Percentiles rank a stretch among this genome's conserved stretches.
phyloP scores from a whole-genome alignment of 35 echinoderm and acorn worm species.

The Apostichopus japonicus region DNA sequence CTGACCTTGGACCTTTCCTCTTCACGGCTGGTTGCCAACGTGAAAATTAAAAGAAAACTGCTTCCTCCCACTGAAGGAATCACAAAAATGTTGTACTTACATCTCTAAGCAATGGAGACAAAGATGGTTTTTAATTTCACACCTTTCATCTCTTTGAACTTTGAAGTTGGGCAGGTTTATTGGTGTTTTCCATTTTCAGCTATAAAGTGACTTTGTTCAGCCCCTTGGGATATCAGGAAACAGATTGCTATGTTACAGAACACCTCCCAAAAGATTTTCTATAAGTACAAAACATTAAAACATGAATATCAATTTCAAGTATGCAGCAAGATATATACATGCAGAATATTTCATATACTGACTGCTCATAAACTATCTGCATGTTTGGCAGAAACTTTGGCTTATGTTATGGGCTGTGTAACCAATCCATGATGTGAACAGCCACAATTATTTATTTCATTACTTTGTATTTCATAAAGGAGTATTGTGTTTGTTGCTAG shows the following conservation, averaged over 20 bases:
- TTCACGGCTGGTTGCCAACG: background rate
- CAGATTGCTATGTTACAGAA: background rate
- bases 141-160: background rate
- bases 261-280: background rate
- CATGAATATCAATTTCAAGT: too few relatives aligned
- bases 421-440: too few relatives aligned
- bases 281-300: too few relatives aligned
- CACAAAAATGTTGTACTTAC: slow-evolving; percentile 25
- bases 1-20: background rate
- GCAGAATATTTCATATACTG: too few relatives aligned
- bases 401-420: too few relatives aligned
- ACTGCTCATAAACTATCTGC: too few relatives aligned
- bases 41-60: background rate
- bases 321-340: too few relatives aligned
- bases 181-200: background rate
- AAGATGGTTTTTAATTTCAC: slow-evolving; percentile 1
- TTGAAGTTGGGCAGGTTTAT: slow-evolving; percentile 13
- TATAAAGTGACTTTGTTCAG: background rate
- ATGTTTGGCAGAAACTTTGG: too few relatives aligned
- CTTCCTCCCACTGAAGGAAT: background rate
- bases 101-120: too few relatives aligned
- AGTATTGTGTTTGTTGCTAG: too few relatives aligned
- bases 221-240: background rate
- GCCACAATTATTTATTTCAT: too few relatives aligned
- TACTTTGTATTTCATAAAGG: too few relatives aligned